Evolutionary conservation across 2,113 vertebrate species (phyloP), one percentile per base, ranked within the genome.

Genomic region (Thalassoma bifasciatum): DNA sequence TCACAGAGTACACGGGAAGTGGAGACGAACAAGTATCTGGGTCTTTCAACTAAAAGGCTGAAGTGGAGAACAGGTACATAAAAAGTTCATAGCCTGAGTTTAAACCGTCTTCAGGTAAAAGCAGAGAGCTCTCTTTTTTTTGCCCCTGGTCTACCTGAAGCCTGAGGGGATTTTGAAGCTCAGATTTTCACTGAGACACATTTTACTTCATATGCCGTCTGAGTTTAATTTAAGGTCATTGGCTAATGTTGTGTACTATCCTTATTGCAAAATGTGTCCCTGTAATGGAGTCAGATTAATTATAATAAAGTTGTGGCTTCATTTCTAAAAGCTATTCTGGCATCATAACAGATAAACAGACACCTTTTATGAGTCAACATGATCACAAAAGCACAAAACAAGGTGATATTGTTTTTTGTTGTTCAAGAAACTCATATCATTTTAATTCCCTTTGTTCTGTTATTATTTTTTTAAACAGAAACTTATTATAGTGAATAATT

Each of bases 41-140:
- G 46, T 70, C 57, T 74, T 66, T 59, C 47, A 66, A 66, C 53
- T 42, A 2, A 70, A 80, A 26, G 37, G 37, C 47, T 49, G 61
- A 10, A 50, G 47, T 44, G 14, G 42, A 13, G 66, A 34, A 61
- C 17, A 57, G 49, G 38, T 56, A 7, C 34, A 56, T 63, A 4
- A 63, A 72, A 60, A 30, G 65, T 72, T n/a, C 65, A 80, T 54
- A 44, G 50, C 51, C 34, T 9, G 36, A 44, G 44, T 70, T 70
- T 66, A 66, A 82, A 71, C 57, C 30, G 23, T 3, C 24, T 14
- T n/a, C 44, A 23, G 24, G 21, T 58, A 30, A 69, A 75, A 79
- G 17, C n/a, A 34, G 6, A 9, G 4, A 26, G 61, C 53, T 19
- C 14, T 40, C 14, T 46, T 40, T 40, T 23, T 46, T 37, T 24